Evolutionary conservation across 2,797 vertebrate species (phyloP), one percentile per base, ranked within the genome.

Genomic region (Florisuga fusca): DNA sequence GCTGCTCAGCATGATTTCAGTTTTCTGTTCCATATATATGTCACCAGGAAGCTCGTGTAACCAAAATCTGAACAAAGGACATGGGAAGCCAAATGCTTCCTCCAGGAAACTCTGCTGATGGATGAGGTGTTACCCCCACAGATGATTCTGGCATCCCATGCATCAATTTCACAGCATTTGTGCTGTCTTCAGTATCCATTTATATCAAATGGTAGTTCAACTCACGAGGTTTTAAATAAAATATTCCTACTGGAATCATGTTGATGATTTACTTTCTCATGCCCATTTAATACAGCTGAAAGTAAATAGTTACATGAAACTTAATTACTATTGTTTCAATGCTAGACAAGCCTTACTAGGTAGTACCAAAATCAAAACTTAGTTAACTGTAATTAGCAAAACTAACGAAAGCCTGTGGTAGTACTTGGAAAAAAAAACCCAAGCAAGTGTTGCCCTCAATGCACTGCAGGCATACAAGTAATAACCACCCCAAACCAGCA

Each of bases 31-130:
- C 50, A 54, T 8, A 48, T 10, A 14, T 26, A 53, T 26, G 18
- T 34, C 61, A 73, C 36, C 74, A 79, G 55, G 33, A 94, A 90
- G 68, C 25, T 82, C 59, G 9, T 19, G 27, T 59, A 93, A 81
- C 58, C 78, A 81, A 90, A 71, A 78, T 26, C 67, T 63, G 25
- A 91, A 87, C 29, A 76, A 94, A 94, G 55, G 45, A 63, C 38
- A 73, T 9, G 15, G 29, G 38, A 92, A 75, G 55, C 23, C 62
- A 87, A 91, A 84, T 25, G 62, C 31, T 94, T 92, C 63, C 67
- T 95, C 74, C 51, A 90, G 86, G 67, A 91, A 90, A 29, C 45
- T 61, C 29, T 67, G 51, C 51, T 82, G 67, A 93, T 61, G n/a
- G 78, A 71, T 67, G 53, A 91, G 21, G 48, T 82, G 22, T 46